Percentiles rank a stretch among this genome's conserved stretches.
phyloP scores from a whole-genome alignment of 1,140 invertebrate species.

The Galleria mellonella region DNA sequence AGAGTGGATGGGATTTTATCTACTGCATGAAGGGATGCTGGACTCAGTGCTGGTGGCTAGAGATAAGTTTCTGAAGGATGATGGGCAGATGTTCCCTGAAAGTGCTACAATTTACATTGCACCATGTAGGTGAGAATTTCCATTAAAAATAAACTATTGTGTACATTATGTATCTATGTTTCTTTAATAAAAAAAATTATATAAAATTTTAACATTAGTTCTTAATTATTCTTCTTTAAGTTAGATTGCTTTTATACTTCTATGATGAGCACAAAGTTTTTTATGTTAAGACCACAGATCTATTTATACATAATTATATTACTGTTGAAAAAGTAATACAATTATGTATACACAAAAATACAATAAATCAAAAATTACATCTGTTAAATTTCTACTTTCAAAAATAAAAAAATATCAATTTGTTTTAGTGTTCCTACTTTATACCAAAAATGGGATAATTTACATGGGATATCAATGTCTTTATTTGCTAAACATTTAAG shows the following conservation, averaged over 20 bases:
- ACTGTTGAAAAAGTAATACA: too few species aligned
- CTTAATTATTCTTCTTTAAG: too few species aligned
- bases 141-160: background rate
- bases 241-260: too few species aligned
- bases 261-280: too few species aligned
- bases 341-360: too few species aligned
- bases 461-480: conserved; percentile 76
- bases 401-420: too few species aligned
- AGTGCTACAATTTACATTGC: conserved; percentile 77
- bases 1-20: conserved; percentile 99
- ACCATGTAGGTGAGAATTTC: conserved; percentile 77
- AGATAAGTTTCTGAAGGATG: conserved; percentile 91
- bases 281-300: too few species aligned
- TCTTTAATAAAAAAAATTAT: too few species aligned
- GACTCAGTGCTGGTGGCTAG: conserved; percentile 93
- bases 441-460: conserved; percentile 76
- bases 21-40: conserved; percentile 98
- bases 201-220: too few species aligned
- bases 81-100: conserved; percentile 81
- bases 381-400: too few species aligned
- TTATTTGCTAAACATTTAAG: conserved; percentile 72
- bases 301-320: too few species aligned
- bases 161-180: background rate
- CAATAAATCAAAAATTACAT: too few species aligned
- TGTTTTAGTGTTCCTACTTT: conserved; percentile 76